phyloP scores from a whole-genome alignment of 2,797 vertebrate species.

The Catharus ustulatus region DNA sequence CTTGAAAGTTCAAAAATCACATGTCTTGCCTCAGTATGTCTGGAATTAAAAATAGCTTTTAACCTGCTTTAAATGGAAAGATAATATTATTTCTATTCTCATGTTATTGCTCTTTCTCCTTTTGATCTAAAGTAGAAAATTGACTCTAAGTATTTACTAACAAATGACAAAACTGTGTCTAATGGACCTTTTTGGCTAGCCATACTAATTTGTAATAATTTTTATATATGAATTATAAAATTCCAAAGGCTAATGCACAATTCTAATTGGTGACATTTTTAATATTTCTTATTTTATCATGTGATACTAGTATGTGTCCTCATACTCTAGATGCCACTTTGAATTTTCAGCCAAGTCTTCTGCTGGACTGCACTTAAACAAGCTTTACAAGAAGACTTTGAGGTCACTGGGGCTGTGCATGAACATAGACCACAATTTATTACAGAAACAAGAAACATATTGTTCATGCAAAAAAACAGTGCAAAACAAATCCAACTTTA shows the following conservation, averaged over 20 bases:
- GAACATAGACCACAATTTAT: neutral
- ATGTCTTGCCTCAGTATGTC: neutral
- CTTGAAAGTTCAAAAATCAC: conserved; percentile 51
- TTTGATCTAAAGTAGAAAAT: conserved; percentile 64
- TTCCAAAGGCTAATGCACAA: neutral
- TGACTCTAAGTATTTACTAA: conserved; percentile 22
- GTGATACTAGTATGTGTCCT: neutral
- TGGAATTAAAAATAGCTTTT: conserved; percentile 56
- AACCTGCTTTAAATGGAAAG: conserved; percentile 32
- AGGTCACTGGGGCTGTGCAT: neutral
- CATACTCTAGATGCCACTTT: neutral
- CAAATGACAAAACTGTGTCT: neutral
- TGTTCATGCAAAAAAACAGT: accelerated
- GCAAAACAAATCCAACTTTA: neutral
- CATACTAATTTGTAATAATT: neutral
- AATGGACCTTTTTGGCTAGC: neutral
- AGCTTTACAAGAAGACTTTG: neutral
- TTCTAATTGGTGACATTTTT: neutral
- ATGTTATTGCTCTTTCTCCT: neutral
- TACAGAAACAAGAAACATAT: neutral
- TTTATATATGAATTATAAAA: neutral
- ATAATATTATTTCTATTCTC: conserved; percentile 59
- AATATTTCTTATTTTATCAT: neutral
- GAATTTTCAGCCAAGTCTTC: neutral
- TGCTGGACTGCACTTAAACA: neutral